Evolutionary conservation across 2,797 vertebrate genomes (phyloP).

Genomic region (Morus bassanus): DNA sequence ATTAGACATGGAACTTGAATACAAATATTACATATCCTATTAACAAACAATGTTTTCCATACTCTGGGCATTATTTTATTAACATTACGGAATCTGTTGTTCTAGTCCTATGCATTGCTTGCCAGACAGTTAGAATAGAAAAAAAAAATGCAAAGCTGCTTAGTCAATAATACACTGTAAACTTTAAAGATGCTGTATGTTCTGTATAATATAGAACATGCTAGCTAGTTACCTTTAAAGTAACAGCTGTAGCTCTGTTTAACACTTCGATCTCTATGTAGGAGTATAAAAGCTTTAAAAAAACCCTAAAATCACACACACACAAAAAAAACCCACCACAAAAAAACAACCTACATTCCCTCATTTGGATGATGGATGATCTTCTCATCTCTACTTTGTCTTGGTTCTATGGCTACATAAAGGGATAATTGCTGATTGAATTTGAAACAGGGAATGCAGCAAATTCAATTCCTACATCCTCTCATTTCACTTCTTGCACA

Average conservation of each 20-base stretch:
- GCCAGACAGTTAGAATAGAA: conserved; percentile 9
- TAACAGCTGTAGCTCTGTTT: background rate
- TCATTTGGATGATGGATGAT: background rate
- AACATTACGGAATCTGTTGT: background rate
- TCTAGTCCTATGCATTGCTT: background rate
- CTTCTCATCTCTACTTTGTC: background rate
- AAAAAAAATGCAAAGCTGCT: background rate
- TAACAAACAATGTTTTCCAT: conserved; percentile 33
- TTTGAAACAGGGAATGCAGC: background rate
- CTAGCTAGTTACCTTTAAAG: background rate
- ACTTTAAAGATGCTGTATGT: background rate
- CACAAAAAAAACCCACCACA: no score
- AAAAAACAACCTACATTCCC: background rate
- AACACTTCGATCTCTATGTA: background rate
- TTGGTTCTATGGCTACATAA: background rate
- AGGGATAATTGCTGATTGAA: background rate
- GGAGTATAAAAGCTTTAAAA: background rate
- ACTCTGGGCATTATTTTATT: conserved; percentile 26
- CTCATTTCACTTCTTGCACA: background rate
- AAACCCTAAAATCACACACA: no score
- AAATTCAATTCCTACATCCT: conserved; percentile 9
- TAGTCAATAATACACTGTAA: background rate
- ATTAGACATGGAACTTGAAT: conserved; percentile 65
- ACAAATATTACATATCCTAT: conserved; percentile 28
- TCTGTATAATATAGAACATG: background rate